A percentile compares a stretch with the other conserved stretches of the same genome.
Evolutionary conservation across 2,113 vertebrate genomes (phyloP).

Genomic region (Gymnocephalus cernua): DNA sequence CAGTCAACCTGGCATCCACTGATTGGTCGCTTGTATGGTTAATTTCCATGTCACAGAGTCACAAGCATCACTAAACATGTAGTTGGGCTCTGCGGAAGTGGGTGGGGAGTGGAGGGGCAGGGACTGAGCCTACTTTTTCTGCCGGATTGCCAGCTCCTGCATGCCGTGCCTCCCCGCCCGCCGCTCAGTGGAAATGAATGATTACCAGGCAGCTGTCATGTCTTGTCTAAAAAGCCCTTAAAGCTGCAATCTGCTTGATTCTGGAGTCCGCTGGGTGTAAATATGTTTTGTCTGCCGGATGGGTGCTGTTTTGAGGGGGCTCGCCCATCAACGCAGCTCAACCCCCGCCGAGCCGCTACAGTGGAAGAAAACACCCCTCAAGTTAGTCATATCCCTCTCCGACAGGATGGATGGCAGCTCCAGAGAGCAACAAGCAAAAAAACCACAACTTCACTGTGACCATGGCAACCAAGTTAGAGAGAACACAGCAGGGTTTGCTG

Average conservation of each 20-base stretch:
- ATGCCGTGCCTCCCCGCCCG: neutral
- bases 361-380: conserved; percentile 6
- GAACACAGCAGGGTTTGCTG: conserved; percentile 67
- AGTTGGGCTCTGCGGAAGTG: conserved; percentile 4
- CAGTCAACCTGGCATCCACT: neutral
- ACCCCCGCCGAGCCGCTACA: conserved; percentile 16
- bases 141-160: conserved; percentile 34
- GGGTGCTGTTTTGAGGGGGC: conserved; percentile 39
- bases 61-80: conserved; percentile 17
- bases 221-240: conserved; percentile 54
- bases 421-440: conserved; percentile 54
- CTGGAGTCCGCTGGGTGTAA: conserved; percentile 56
- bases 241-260: conserved; percentile 56
- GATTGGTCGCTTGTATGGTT: conserved; percentile 2
- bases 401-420: conserved; percentile 67
- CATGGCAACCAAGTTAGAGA: conserved; percentile 79
- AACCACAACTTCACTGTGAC: conserved; percentile 74
- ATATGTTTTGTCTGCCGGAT: conserved; percentile 65
- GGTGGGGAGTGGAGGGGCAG: neutral
- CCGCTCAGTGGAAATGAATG: conserved; percentile 59
- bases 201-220: conserved; percentile 57
- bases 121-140: conserved; percentile 25
- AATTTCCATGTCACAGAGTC: conserved; percentile 25
- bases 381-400: conserved; percentile 58
- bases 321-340: conserved; percentile 43